Percentiles rank a stretch among this genome's conserved stretches.
phyloP scores from a whole-genome alignment of 2,797 vertebrate genomes.

The Malacoraja senta region DNA sequence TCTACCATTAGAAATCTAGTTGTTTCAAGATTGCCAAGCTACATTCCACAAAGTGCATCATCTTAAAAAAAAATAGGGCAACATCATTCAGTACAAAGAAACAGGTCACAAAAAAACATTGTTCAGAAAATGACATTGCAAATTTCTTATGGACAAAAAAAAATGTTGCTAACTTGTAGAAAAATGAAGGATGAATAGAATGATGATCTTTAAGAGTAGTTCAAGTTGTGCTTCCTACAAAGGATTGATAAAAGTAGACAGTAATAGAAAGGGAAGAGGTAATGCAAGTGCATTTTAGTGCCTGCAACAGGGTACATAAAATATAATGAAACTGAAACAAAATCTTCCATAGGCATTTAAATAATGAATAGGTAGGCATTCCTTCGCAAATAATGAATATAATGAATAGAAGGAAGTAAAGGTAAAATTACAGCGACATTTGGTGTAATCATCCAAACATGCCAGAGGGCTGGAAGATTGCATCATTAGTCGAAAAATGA shows the following conservation, averaged over 20 bases:
- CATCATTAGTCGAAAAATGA: too few species aligned
- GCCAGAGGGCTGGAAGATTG: too few species aligned
- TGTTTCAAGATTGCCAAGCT: not conserved
- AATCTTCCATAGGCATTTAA: too few species aligned
- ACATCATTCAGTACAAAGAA: not conserved
- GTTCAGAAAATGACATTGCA: not conserved
- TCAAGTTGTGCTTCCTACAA: not conserved
- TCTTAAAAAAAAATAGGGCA: not conserved
- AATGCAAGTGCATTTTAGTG: too few species aligned
- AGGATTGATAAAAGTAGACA: not conserved
- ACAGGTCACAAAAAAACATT: not conserved
- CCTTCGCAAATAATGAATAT: too few species aligned
- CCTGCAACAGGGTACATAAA: too few species aligned
- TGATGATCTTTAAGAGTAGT: not conserved
- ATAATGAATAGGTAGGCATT: too few species aligned
- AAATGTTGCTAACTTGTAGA: not conserved
- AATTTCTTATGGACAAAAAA: not conserved
- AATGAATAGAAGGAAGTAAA: too few species aligned
- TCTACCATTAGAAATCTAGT: not conserved
- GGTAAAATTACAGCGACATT: too few species aligned
- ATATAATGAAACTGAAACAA: too few species aligned
- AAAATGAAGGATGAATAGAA: not conserved
- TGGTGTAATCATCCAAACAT: too few species aligned
- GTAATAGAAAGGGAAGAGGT: too few species aligned
- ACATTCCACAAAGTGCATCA: not conserved